Evolutionary conservation across 2,113 vertebrate species (phyloP).

Genomic region (Corapipo altera): DNA sequence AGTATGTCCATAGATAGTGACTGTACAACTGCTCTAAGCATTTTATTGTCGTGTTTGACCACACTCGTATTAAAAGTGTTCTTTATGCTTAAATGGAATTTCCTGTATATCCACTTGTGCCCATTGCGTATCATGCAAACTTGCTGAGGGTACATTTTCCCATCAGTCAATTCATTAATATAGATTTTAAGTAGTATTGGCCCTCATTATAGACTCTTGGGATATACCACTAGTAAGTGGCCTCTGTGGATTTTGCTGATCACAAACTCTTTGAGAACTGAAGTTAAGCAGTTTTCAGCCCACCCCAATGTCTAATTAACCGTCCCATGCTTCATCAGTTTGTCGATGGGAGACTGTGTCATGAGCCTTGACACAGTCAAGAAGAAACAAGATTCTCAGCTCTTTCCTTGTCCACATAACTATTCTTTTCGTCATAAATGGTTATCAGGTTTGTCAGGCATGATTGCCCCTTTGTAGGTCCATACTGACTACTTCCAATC

Average conservation of each 20-base stretch:
- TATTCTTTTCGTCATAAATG: neutral
- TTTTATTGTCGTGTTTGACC: neutral
- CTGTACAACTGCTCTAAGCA: rapidly evolving
- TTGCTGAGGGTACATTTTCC: neutral
- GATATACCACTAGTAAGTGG: neutral
- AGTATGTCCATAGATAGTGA: neutral
- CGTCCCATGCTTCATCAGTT: neutral
- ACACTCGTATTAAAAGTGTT: neutral
- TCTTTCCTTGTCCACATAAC: neutral
- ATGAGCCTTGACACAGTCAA: neutral
- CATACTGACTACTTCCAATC: neutral
- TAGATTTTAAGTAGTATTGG: neutral
- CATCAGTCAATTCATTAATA: neutral
- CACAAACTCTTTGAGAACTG: neutral
- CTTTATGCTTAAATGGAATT: neutral
- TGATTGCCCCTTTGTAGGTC: neutral
- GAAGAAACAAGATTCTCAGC: neutral
- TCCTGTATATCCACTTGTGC: neutral
- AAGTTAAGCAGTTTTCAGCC: neutral
- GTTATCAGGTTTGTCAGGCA: neutral
- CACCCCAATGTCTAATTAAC: neutral
- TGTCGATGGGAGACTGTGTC: rapidly evolving
- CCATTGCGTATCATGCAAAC: neutral
- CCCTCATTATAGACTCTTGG: neutral
- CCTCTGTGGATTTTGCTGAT: neutral